Evolutionary conservation across 2,797 vertebrate species (phyloP).

Genomic region (Fistularia tabacaria): DNA sequence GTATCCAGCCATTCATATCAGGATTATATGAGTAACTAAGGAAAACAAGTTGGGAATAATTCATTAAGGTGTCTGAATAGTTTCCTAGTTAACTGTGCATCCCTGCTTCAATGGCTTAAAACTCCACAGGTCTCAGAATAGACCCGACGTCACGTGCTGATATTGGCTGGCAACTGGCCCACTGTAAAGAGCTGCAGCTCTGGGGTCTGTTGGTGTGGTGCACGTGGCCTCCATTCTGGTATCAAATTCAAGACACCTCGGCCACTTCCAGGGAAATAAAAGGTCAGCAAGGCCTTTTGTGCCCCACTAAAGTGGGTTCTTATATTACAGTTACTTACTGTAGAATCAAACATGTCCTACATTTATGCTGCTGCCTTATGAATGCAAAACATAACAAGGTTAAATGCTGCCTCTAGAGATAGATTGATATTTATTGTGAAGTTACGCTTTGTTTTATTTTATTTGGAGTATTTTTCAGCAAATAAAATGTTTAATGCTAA

Average conservation of each 20-base stretch:
- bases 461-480: background rate
- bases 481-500: too few relatives aligned
- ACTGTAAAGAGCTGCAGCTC: conserved; percentile 41
- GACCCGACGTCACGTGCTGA: conserved; percentile 59
- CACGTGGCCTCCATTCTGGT: conserved; percentile 46
- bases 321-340: conserved; percentile 19
- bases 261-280: conserved; percentile 43
- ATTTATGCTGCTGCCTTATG: background rate
- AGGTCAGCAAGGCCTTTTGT: conserved; percentile 50
- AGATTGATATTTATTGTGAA: background rate
- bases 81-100: conserved; percentile 36
- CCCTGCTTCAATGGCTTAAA: conserved; percentile 37
- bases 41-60: conserved; percentile 3
- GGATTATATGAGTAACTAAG: background rate
- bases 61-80: conserved; percentile 14
- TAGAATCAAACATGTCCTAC: conserved; percentile 7
- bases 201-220: conserved; percentile 19
- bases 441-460: background rate
- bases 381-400: background rate
- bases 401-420: background rate
- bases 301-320: conserved; percentile 11
- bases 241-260: conserved; percentile 31
- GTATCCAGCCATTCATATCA: background rate
- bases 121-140: conserved; percentile 64
- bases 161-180: conserved; percentile 48